Conservation (phyloP, 1,140 invertebrate species). For the Andricus grossulariae region DNA sequence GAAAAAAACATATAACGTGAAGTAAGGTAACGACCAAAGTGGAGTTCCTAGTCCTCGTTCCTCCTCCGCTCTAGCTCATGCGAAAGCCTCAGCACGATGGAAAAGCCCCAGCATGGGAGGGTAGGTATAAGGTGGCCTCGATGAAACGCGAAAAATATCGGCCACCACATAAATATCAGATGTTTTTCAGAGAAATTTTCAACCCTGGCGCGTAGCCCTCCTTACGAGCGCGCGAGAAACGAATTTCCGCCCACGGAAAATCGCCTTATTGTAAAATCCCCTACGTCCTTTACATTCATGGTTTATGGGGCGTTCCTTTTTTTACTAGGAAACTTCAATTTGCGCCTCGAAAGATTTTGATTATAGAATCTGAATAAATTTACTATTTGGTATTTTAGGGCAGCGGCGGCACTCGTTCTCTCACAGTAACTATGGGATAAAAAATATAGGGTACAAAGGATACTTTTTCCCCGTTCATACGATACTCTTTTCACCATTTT, state of each 20-base stretch:
- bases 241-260: neutral
- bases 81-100: neutral
- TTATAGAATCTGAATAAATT: neutral
- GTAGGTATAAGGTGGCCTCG: slow-evolving; percentile 1
- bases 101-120: neutral
- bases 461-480: too few relatives aligned
- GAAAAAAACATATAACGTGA: neutral
- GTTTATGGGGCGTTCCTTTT: slow-evolving; percentile 11
- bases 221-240: neutral
- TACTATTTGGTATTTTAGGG: too few relatives aligned
- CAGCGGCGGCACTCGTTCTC: too few relatives aligned
- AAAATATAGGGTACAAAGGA: too few relatives aligned
- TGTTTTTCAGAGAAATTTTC: slow-evolving; percentile 27
- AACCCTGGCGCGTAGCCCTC: slow-evolving; percentile 19
- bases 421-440: too few relatives aligned
- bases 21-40: slow-evolving; percentile 10
- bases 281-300: slow-evolving; percentile 12
- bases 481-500: too few relatives aligned
- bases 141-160: slow-evolving; percentile 27
- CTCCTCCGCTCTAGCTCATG: neutral
- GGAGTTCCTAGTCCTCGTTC: slow-evolving; percentile 10
- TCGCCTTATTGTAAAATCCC: slow-evolving; percentile 26
- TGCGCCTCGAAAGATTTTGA: neutral
- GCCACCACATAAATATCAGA: slow-evolving; percentile 28
- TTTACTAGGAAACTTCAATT: neutral